Conservation (phyloP, 2,113 vertebrate species). For the Pelecanus crispus region DNA sequence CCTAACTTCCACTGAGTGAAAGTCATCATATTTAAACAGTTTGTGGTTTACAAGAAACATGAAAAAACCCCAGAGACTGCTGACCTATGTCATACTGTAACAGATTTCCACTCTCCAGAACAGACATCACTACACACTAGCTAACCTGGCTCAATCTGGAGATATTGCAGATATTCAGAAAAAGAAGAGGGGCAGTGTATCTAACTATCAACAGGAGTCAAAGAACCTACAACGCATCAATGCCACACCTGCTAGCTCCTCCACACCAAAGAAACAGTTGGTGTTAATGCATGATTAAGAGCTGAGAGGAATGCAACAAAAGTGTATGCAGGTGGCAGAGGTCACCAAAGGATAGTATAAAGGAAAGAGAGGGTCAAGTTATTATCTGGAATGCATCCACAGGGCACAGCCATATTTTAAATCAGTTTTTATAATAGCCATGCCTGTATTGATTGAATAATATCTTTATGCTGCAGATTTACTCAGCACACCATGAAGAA, state of each 20-base stretch:
- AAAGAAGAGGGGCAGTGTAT: not conserved
- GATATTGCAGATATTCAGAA: not conserved
- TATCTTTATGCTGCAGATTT: not conserved
- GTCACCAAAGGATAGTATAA: not conserved
- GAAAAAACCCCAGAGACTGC: not conserved
- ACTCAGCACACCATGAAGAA: not conserved
- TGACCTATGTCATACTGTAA: not conserved
- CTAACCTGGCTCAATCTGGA: not conserved
- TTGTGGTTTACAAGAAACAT: not conserved
- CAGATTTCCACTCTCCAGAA: not conserved
- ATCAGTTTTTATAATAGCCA: conserved; percentile 37
- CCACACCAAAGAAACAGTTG: not conserved
- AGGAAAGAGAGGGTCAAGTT: conserved; percentile 43
- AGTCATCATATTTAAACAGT: not conserved
- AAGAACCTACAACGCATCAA: not conserved
- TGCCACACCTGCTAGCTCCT: not conserved
- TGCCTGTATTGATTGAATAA: conserved; percentile 38
- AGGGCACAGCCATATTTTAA: not conserved
- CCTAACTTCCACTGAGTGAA: not conserved
- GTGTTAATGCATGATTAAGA: not conserved
- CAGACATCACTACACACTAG: not conserved
- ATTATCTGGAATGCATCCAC: conserved; percentile 42
- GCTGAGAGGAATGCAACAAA: not conserved
- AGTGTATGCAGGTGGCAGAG: conserved; percentile 27
- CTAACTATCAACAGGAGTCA: not conserved